Evolutionary conservation across 1,140 invertebrate genomes (phyloP).

Genomic region (Drosophila bocki): DNA sequence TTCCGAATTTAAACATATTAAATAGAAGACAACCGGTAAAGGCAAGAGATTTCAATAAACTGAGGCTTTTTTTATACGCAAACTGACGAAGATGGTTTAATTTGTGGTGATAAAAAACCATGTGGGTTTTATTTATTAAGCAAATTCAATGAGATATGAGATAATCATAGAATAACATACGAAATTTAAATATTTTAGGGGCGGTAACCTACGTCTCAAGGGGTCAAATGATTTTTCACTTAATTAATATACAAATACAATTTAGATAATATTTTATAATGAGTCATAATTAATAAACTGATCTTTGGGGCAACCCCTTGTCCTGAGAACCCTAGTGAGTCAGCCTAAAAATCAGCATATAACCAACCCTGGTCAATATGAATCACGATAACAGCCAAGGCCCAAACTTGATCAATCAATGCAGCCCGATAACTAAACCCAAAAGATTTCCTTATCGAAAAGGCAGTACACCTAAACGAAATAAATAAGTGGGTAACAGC

Average conservation of each 20-base stretch:
- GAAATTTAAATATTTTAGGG: background rate
- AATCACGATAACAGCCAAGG: background rate
- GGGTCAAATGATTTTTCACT: background rate
- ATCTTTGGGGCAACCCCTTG: background rate
- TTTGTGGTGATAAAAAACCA: background rate
- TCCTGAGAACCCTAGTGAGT: background rate
- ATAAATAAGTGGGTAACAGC: background rate
- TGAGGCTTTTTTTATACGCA: background rate
- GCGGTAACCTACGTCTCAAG: background rate
- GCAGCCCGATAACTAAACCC: background rate
- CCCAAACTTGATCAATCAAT: slow-evolving; percentile 9
- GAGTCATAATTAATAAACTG: slow-evolving; percentile 1
- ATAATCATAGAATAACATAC: background rate
- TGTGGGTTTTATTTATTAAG: background rate
- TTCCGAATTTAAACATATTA: background rate
- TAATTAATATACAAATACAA: no score
- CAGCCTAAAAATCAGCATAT: background rate
- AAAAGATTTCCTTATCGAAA: slow-evolving; percentile 1
- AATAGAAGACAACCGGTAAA: background rate
- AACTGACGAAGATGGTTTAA: background rate
- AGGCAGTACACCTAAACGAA: background rate
- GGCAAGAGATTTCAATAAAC: background rate
- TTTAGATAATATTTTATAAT: background rate
- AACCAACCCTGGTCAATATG: slow-evolving; percentile 2
- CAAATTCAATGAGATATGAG: background rate